Base-by-base conservation (phyloP, 2,797 vertebrate species). In the Manis pentadactyla region DNA sequence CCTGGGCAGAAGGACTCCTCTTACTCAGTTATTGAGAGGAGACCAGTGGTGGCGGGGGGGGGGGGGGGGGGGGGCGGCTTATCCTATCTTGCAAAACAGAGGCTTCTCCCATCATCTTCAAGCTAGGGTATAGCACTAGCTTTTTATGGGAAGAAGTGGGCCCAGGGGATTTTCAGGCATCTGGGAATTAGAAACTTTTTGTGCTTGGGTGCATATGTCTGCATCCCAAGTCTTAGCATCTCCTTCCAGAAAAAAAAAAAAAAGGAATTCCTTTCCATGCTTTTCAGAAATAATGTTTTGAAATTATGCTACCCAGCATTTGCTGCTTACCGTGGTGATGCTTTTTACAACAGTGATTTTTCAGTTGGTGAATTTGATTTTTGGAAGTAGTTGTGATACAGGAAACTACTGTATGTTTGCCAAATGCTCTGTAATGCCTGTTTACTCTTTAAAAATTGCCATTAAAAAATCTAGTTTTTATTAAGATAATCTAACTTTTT, bases 211-310 rank as follows among this genome's bases (percentile, higher is more conserved):
- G 23, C 59, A 14, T 27, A 42, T 3, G 12, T 82, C 57, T 29
- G n/a, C 39, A 14, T 23, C 12, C 34, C 27, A 61, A 46, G 57
- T 31, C 79, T 63, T 29, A 46, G 39, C 57, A 63, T 82, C 79
- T 46, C 29, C 37, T n/a, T 23, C 18, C 31, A 29, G 6, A 18
- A 81, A 81, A 61, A 31, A 82, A 15, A n/a, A 81, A 81, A 61
- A 31, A 82, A 59, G 64, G 7, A 61, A 61, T 88, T 88, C 10
- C 61, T 63, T 77, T 89, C 18, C 5, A 66, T 11, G 2, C 4
- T 71, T 96, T 53, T 69, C n/a, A 90, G 69, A 97, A 93, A 75
- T 85, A 81, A 77, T 91, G 37, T n/a, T 84, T 29, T 49, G 84
- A 81, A 84, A 77, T 71, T 46, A 25, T 27, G 37, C 23, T 51